phyloP scores from a whole-genome alignment of 2,888 invertebrate species.

The Gryllus longicercus region DNA sequence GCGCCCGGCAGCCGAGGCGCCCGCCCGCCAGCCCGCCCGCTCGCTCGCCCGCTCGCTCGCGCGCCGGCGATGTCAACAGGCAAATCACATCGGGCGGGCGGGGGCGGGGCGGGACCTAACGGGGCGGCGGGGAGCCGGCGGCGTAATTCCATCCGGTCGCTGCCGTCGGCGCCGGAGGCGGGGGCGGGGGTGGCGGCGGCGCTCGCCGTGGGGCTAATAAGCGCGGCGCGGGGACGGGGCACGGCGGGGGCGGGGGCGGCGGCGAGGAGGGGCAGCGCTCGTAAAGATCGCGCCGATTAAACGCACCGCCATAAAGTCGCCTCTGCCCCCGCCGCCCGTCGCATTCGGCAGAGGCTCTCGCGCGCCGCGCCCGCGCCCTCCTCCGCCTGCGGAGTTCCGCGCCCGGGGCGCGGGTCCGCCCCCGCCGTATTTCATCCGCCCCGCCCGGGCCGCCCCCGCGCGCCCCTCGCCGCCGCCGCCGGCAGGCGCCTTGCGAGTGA shows the following conservation, averaged over 20 bases:
- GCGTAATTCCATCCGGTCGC: conserved; percentile 7
- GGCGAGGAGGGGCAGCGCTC: not conserved
- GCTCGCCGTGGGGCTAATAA: conserved; percentile 8
- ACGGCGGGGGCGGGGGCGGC: not conserved
- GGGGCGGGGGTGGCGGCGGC: not conserved
- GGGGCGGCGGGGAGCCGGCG: not conserved
- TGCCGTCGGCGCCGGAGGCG: not conserved
- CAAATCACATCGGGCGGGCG: conserved; percentile 1
- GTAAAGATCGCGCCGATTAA: conserved; percentile 17
- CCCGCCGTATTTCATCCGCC: conserved; percentile 17
- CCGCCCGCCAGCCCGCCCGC: no score
- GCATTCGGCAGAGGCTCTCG: not conserved
- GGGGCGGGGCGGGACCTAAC: not conserved
- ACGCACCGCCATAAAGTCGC: conserved; percentile 17
- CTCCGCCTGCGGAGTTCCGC: not conserved
- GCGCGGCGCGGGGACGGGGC: not conserved
- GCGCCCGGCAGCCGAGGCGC: no score
- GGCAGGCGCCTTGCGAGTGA: not conserved
- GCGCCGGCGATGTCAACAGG: not conserved
- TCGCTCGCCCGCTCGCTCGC: not conserved
- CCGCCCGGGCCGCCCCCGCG: not conserved
- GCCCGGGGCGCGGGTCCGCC: not conserved
- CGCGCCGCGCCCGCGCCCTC: not conserved
- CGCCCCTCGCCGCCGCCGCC: not conserved
- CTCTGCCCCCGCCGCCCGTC: not conserved